Base-by-base conservation (phyloP, 2,888 invertebrate species). In the Gortyna flavago region DNA sequence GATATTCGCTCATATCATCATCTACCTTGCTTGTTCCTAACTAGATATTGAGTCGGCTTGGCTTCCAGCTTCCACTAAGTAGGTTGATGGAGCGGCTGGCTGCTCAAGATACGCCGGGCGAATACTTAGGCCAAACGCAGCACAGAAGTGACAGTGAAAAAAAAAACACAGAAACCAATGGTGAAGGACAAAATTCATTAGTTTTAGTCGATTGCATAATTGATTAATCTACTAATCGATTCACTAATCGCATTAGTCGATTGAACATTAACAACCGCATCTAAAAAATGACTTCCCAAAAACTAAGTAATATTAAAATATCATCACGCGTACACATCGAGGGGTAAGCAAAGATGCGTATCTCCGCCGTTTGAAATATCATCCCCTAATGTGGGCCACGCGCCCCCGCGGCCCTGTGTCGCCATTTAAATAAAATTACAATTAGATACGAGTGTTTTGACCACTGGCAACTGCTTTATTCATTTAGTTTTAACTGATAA, bases 391-490 rank as follows among this genome's bases (percentile, higher is more conserved):
- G 72, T 71, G 41, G 48, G 65, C 44, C 71, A 78, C 86, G 83
- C 83, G 86, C 83, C 86, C 83, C 73, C 86, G 86, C 77, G 64
- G 77, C 73, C 85, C 83, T 76, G 75, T 86, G 85, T 76, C 81
- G 85, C 81, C 85, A 95, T 95, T 95, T 94, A 90, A 95, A 95
- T 95, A 95, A 95, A 95, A 94, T 94, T 91, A 93, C 95, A 93
- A 95, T 95, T 94, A 94, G 90, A 90, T 87, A 86, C 88, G 90
- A 89, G 83, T 95, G 93, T 94, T 94, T 91, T 94, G 95, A 94
- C 92, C 92, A 89, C 88, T 83, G 84, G 86, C 85, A 86, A 84
- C 88, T 87, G 90, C 89, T 91, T 92, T 93, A 93, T 94, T 92
- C 92, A 92, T 90, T 91, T 87, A 84, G 86, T 90, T 90, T 91